Conservation (phyloP, 2,113 vertebrate species). For the Ictalurus furcatus region DNA sequence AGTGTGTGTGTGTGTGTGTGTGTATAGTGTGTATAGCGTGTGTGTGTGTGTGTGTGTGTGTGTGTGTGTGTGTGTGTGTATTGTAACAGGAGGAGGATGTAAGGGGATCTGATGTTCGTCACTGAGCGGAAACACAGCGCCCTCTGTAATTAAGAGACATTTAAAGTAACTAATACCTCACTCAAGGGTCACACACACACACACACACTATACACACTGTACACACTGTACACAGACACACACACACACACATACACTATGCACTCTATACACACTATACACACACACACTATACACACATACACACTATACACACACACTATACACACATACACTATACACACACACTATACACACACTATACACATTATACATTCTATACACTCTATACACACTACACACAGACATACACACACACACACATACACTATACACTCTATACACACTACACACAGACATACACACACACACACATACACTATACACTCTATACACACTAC, state of each 20-base stretch:
- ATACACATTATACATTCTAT: not conserved
- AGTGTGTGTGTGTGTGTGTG: not conserved
- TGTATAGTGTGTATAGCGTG: not conserved
- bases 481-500: too few species aligned
- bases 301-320: not conserved
- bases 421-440: not conserved
- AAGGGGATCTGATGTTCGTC: not conserved
- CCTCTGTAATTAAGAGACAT: constrained; percentile 56
- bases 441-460: not conserved
- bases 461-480: not conserved
- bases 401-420: not conserved
- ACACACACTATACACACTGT: not conserved
- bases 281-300: not conserved
- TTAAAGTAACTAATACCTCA: constrained; percentile 52
- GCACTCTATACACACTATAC: not conserved
- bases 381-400: not conserved
- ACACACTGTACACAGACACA: not conserved
- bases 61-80: not conserved
- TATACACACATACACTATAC: not conserved
- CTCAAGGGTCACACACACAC: not conserved
- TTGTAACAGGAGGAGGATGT: not conserved
- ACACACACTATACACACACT: not conserved
- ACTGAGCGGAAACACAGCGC: constrained; percentile 25
- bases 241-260: not conserved
- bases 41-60: too few species aligned